Percentiles rank a stretch among this genome's conserved stretches.
phyloP scores from a whole-genome alignment of 2,113 vertebrate genomes.

The Aplodontia rufa region DNA sequence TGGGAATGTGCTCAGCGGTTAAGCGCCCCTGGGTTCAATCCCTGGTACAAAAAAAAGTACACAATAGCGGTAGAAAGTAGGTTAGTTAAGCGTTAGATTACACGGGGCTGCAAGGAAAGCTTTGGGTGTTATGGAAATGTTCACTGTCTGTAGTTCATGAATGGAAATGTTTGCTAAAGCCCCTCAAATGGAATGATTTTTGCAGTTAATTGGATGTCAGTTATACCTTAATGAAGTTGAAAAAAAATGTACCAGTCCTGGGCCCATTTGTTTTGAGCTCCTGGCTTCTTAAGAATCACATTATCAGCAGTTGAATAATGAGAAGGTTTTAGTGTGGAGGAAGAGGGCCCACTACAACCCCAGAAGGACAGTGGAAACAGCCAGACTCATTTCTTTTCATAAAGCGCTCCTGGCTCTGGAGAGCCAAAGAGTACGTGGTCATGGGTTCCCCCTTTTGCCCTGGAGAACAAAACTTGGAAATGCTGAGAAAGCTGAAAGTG shows the following conservation, averaged over 20 bases:
- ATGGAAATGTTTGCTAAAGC: background rate
- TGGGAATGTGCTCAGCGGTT: too few relatives aligned
- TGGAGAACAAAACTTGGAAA: background rate
- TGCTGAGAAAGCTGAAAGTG: background rate
- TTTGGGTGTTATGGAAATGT: background rate
- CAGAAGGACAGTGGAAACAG: background rate
- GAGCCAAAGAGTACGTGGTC: fast-evolving
- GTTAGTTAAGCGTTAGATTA: background rate
- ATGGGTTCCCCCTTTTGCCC: fast-evolving
- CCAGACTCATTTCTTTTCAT: background rate
- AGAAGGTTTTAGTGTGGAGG: background rate
- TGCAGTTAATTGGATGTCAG: background rate
- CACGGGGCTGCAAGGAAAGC: background rate
- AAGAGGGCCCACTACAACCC: background rate
- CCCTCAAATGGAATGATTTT: background rate
- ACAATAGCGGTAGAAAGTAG: background rate
- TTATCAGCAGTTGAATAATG: background rate
- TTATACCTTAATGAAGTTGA: background rate
- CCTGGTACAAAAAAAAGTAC: too few relatives aligned
- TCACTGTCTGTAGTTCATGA: background rate
- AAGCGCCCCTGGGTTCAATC: too few relatives aligned
- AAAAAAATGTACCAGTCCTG: background rate
- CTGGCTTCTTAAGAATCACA: background rate
- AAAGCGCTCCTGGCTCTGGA: background rate
- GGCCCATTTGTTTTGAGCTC: background rate